Evolutionary conservation across 1,140 invertebrate species (phyloP).

Genomic region (Atta cephalotes): DNA sequence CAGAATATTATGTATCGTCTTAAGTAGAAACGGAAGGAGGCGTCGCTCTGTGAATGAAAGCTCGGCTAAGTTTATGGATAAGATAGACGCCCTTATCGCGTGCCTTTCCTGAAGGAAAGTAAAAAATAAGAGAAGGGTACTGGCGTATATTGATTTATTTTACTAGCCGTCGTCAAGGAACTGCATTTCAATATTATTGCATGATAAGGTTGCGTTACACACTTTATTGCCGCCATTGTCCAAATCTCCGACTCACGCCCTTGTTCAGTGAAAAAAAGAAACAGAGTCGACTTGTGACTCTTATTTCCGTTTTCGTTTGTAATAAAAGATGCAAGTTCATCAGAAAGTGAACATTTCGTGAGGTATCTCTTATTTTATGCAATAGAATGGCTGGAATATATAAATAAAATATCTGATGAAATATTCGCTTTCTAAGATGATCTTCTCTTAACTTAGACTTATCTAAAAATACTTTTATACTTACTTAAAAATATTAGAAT

Average conservation of each 20-base stretch:
- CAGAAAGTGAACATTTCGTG: neutral
- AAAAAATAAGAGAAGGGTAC: slow-evolving; percentile 62
- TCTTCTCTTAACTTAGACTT: neutral
- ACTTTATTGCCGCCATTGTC: slow-evolving; percentile 60
- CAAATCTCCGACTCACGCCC: slow-evolving; percentile 23
- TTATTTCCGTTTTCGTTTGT: neutral
- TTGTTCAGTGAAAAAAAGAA: neutral
- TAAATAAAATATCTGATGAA: neutral
- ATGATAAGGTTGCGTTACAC: slow-evolving; percentile 81
- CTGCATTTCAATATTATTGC: slow-evolving; percentile 84
- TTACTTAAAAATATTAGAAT: neutral
- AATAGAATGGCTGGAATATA: neutral
- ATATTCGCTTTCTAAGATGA: neutral
- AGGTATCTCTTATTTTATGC: neutral
- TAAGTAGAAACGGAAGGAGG: slow-evolving; percentile 4
- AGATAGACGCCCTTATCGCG: slow-evolving; percentile 73
- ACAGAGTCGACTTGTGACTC: slow-evolving; percentile 47
- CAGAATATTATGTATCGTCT: neutral
- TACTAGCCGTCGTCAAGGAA: slow-evolving; percentile 79
- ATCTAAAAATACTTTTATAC: neutral
- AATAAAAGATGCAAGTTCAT: neutral
- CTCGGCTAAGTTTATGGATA: slow-evolving; percentile 22
- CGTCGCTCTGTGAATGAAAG: slow-evolving; percentile 19
- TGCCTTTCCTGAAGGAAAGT: slow-evolving; percentile 61
- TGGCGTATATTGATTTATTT: slow-evolving; percentile 82